Percentiles rank a stretch among this genome's conserved stretches.
Conservation (phyloP, 2,888 invertebrate species). For the Drosophila meridiana region DNA sequence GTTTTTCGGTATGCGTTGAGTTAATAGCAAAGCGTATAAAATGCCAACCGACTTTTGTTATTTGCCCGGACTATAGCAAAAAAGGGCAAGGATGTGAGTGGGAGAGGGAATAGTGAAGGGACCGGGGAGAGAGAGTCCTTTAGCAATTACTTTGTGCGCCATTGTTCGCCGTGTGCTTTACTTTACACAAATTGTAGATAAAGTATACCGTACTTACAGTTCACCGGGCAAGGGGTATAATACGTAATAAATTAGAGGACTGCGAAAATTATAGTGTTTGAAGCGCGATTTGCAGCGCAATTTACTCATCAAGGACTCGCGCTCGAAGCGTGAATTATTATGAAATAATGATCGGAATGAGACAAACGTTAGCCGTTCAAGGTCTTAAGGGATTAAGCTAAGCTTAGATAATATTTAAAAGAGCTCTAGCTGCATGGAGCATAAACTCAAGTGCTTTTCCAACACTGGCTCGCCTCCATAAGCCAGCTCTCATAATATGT, state of each 20-base stretch:
- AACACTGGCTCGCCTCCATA: background rate
- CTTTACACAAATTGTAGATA: conserved; percentile 41
- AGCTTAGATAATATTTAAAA: background rate
- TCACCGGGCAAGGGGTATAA: conserved; percentile 1
- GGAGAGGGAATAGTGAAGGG: background rate
- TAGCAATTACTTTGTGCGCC: conserved; percentile 67
- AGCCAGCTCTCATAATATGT: conserved; percentile 1
- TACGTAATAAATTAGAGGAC: background rate
- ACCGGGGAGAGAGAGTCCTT: conserved; percentile 13
- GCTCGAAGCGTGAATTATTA: background rate
- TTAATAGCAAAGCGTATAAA: conserved; percentile 67
- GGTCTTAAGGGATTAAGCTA: too few species aligned
- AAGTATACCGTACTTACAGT: conserved; percentile 15
- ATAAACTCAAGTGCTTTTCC: background rate
- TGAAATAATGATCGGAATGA: background rate
- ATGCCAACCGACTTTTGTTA: conserved; percentile 59
- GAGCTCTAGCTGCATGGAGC: background rate
- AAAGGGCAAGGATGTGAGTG: background rate
- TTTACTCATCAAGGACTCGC: background rate
- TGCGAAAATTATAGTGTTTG: background rate
- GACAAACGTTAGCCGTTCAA: background rate
- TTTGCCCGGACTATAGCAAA: conserved; percentile 23
- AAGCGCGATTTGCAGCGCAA: background rate
- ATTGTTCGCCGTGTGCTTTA: conserved; percentile 54
- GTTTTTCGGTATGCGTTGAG: conserved; percentile 69